Base-by-base conservation (phyloP, 2,888 invertebrate species). In the Cosmopolites sordidus region DNA sequence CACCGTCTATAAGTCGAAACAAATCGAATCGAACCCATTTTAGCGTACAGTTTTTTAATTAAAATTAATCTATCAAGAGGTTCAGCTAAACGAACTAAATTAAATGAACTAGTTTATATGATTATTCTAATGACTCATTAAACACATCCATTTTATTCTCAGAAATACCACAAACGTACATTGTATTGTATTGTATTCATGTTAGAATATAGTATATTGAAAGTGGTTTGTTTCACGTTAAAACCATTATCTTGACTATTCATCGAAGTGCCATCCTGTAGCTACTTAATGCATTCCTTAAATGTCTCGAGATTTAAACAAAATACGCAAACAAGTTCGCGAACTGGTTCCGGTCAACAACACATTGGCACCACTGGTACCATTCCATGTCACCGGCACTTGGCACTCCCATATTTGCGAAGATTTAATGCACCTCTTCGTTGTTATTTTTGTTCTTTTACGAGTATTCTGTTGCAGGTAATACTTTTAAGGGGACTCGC, bases 271-370 rank as follows among this genome's bases (percentile, higher is more conserved):
- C 33, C 33, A 33, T 33, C 12, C 12, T 33, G 33, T 33, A 11
- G n/a, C 33, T 33, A 33, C 33, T 33, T 33, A 33, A 4, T 16
- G 17, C 40, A 40, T 40, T 40, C 40, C 40, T 12, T 15, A 6
- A 40, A 40, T 40, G 15, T 40, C 40, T 40, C 40, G 40, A 15
- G 16, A 40, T 40, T 46, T 40, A 15, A 40, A 40, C 17, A 29
- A 40, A 47, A 47, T 47, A 47, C 39, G 40, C 47, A 47, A 47
- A 47, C 47, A 47, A 39, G 47, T 47, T 29, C 16, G 22, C 47
- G 40, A 47, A 40, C 39, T 40, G 16, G 40, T 47, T 40, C 39
- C 47, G 47, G 47, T 47, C 47, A 47, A 47, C 47, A 39, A 39
- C 47, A 47, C 47, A n/a, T 29, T 12, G 39, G 29, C 29, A 39